Evolutionary conservation across 2,113 vertebrate species (phyloP), one percentile per base, ranked within the genome.

Genomic region (Pantherophis guttatus): DNA sequence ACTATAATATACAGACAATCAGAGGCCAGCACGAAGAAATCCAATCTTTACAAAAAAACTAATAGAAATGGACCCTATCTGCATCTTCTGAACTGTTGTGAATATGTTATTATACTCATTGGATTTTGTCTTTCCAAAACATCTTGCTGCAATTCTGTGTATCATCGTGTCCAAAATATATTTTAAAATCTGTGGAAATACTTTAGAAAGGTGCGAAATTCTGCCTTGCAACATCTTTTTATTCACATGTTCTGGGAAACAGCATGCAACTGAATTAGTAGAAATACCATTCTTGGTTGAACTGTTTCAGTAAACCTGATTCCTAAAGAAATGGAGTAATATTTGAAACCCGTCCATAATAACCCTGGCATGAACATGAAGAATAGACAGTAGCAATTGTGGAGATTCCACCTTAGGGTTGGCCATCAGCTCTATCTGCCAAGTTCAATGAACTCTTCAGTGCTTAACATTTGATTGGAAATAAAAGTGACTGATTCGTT

Each of bases 401-500:
- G 13, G 48, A 5, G 29, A 75, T 89, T 12, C 15, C 50, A 0
- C 0, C 26, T 48, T 52, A 29, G 55, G 48, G n/a, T 1, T 1
- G 12, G 44, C 53, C 86, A 59, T 85, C 62, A 21, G 33, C 62
- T 39, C n/a, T 17, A 39, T 2, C 86, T 91, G 86, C 86, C 93
- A 91, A 48, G 29, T 91, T 54, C 54, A 91, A 85, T 88, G 62
- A 91, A 88, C 12, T 75, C 48, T 91, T 81, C n/a, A 75, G 52
- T 44, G 39, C 4, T 91, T 54, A 58, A 12, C 62, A 75, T 91
- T 59, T 53, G 39, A 55, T 52, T 11, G 62, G 75, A 85, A 55
- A 91, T 85, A 88, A 53, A 50, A 95, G 87, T 23, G 92, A 94
- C 26, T 90, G 17, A 90, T 53, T n/a, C 62, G 21, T 92, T 89